Base-by-base conservation (phyloP, 1,140 invertebrate species). In the Dryas iulia region DNA sequence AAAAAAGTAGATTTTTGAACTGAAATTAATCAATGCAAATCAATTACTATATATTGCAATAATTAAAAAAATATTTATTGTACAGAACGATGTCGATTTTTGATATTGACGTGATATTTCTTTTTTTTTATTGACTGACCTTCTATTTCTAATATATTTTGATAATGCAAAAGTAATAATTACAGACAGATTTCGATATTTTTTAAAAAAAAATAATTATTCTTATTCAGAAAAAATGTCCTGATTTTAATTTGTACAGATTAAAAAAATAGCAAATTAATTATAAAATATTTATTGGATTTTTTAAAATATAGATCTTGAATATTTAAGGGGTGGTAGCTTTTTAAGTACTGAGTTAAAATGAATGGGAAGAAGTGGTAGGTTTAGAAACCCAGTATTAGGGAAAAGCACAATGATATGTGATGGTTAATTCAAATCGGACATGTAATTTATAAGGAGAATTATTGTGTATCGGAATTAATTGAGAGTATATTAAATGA, bases 391-490 rank as follows among this genome's bases (percentile, higher is more conserved):
- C 18, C 39, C 21, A 47, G 18, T 10, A n/a, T 63, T 59, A 14
- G 33, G 35, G 8, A 52, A 52, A 66, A 66, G 64, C 64, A 66
- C 64, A 66, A 66, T 66, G 56, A 12, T 53, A 24, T 28, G 56
- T 26, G 56, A 5, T 59, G 39, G 39, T 47, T 47, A 47, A 14
- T 47, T 47, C 39, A 3, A 47, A 47, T 47, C 39, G 18, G 39
- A 47, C 33, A 39, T 39, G n/a, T 39, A 39, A n/a, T 39, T 39
- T 39, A 14, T 47, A 18, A 21, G 39, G 14, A 21, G 14, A 47
- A 47, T 39, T 18, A 39, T 47, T 18, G 14, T 47, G 18, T 21
- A 47, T 47, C 8, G 8, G 3, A 47, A 47, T 47, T 21, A 39
- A 39, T 39, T n/a, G 39, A 47, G 18, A 47, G 10, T 47, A 47